A percentile compares a stretch with the other conserved stretches of the same genome.
These are phyloP conservation scores for Momotus momota DNA, from an alignment of 2,797 vertebrate genomes.

Conservation along the genomic window DNA sequence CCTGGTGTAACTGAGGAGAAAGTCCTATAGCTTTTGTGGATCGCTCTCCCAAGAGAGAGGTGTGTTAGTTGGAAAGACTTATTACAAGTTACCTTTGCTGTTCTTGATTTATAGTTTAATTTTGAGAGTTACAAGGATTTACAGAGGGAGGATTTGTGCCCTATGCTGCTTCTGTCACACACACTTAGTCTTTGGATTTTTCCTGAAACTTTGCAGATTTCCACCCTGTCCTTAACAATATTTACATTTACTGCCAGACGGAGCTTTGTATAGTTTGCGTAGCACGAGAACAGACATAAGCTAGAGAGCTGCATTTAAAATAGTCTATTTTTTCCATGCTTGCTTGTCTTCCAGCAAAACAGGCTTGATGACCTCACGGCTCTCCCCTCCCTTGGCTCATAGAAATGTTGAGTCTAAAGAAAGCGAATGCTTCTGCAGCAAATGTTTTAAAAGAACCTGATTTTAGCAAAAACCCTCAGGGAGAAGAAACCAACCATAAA, in stretches of 20 bases:
- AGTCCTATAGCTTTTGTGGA: not conserved
- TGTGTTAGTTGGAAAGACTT: not conserved
- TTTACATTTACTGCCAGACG: not conserved
- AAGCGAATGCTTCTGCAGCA: not conserved
- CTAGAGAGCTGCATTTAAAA: not conserved
- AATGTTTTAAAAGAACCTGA: not conserved
- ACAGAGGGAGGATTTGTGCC: not conserved
- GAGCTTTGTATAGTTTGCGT: not conserved
- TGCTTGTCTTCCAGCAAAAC: not conserved
- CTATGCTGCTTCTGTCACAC: not conserved
- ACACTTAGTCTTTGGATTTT: not conserved
- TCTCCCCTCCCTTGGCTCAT: not conserved
- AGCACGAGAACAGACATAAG: not conserved
- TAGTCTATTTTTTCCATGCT: not conserved
- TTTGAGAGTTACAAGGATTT: not conserved
- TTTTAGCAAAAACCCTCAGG: not conserved
- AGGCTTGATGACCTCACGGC: not conserved
- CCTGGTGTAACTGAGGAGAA: not conserved
- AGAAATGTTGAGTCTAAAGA: not conserved
- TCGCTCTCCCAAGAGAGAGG: not conserved
- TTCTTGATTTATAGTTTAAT: not conserved
- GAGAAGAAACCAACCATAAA: not conserved
- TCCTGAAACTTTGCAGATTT: not conserved
- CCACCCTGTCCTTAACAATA: not conserved
- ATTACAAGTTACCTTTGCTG: not conserved